Evolutionary conservation across 2,797 vertebrate species (phyloP).

Genomic region (Denticeps clupeoides): DNA sequence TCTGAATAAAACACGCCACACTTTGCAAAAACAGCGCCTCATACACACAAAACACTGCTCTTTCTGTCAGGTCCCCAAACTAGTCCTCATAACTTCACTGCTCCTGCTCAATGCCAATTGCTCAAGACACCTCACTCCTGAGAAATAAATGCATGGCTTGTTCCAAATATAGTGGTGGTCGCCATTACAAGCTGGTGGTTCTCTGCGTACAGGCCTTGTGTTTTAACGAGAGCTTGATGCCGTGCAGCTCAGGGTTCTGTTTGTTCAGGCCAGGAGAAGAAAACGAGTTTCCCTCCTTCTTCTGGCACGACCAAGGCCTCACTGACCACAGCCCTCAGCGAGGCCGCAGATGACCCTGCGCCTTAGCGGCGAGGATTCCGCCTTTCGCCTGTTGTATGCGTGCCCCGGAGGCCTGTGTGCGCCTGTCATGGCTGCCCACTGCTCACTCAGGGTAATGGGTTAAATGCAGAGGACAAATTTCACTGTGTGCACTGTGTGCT

Average conservation of each 20-base stretch:
- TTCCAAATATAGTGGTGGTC: constrained; percentile 60
- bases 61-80: constrained; percentile 28
- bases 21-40: too few species aligned
- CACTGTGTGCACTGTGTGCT: too few species aligned
- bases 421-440: too few species aligned
- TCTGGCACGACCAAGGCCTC: constrained; percentile 14
- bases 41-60: constrained; percentile 20
- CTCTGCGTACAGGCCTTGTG: constrained; percentile 60
- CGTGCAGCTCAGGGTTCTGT: constrained; percentile 57
- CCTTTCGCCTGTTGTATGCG: too few species aligned
- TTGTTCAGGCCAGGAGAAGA: constrained; percentile 49
- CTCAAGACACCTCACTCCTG: constrained; percentile 57
- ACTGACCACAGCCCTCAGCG: constrained; percentile 8
- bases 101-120: constrained; percentile 54
- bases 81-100: constrained; percentile 37
- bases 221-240: constrained; percentile 67
- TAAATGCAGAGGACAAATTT: too few species aligned
- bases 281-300: constrained; percentile 30
- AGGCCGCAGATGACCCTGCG: too few species aligned
- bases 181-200: constrained; percentile 52
- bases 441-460: too few species aligned
- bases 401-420: too few species aligned
- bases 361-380: too few species aligned
- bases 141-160: constrained; percentile 58
- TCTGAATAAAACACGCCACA: too few species aligned